Conservation (phyloP, 2,797 vertebrate genomes). For the Coranthus polyacanthus region DNA sequence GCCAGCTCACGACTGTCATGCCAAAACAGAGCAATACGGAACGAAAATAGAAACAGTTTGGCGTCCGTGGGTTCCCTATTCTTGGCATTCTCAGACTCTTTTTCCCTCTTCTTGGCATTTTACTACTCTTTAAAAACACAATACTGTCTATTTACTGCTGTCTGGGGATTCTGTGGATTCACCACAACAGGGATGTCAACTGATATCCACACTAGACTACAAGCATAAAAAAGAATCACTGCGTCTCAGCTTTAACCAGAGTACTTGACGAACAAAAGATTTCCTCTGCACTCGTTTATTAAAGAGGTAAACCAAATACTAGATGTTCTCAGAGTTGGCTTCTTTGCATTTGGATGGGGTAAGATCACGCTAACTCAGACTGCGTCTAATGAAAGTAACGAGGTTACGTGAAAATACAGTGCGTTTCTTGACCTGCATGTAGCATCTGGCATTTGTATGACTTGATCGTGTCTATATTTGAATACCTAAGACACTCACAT, state of each 20-base stretch:
- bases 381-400: too few relatives aligned
- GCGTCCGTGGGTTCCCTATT: constrained; percentile 62
- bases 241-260: neutral
- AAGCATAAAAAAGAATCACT: constrained; percentile 14
- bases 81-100: constrained; percentile 15
- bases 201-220: neutral
- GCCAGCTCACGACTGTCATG: constrained; percentile 45
- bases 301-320: too few relatives aligned
- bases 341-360: too few relatives aligned
- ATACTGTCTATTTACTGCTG: constrained; percentile 31
- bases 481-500: too few relatives aligned
- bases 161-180: constrained; percentile 31
- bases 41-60: constrained; percentile 74
- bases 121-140: constrained; percentile 29
- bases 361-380: too few relatives aligned
- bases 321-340: too few relatives aligned
- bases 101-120: constrained; percentile 33
- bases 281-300: too few relatives aligned
- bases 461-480: too few relatives aligned
- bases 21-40: constrained; percentile 59
- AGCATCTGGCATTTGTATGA: too few relatives aligned
- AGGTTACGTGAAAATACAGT: too few relatives aligned
- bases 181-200: constrained; percentile 5
- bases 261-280: neutral
- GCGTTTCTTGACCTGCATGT: too few relatives aligned